Evolutionary conservation across 2,888 invertebrate species (phyloP).

Genomic region (Lysandra coridon): DNA sequence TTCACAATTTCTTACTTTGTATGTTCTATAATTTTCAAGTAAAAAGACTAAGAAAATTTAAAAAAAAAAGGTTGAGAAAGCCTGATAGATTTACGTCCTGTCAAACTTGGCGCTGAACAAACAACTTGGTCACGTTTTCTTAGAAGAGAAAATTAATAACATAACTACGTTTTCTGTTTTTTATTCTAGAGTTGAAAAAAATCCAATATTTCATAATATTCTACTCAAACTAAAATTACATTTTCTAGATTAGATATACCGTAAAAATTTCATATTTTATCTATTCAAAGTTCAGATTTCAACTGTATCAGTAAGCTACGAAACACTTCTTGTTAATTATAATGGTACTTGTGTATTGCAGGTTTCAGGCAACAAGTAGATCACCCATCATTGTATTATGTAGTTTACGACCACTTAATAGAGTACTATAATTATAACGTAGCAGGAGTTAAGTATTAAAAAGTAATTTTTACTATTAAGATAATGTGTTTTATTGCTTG

Average conservation of each 20-base stretch:
- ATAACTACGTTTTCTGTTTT: constrained; percentile 4
- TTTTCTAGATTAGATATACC: too few species aligned
- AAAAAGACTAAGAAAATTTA: neutral
- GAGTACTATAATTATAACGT: neutral
- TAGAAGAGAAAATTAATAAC: neutral
- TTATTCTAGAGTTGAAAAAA: neutral
- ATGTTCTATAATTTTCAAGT: too few species aligned
- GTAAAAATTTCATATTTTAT: too few species aligned
- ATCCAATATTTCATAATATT: neutral
- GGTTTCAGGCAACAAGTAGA: neutral
- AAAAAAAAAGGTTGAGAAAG: neutral
- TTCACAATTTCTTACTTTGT: too few species aligned
- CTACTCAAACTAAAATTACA: too few species aligned
- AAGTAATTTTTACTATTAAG: too few species aligned
- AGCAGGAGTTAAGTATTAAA: too few species aligned
- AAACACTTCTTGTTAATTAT: constrained; percentile 11
- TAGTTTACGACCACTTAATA: neutral
- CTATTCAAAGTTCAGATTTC: neutral
- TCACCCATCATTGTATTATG: neutral
- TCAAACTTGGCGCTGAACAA: neutral
- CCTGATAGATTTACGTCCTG: neutral
- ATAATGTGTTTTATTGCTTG: neutral
- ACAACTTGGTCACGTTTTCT: neutral
- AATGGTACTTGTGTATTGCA: neutral
- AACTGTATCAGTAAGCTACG: neutral